These are phyloP conservation scores for Cerastis rubricosa DNA, from an alignment of 2,888 invertebrate species.

Conservation along the genomic window DNA sequence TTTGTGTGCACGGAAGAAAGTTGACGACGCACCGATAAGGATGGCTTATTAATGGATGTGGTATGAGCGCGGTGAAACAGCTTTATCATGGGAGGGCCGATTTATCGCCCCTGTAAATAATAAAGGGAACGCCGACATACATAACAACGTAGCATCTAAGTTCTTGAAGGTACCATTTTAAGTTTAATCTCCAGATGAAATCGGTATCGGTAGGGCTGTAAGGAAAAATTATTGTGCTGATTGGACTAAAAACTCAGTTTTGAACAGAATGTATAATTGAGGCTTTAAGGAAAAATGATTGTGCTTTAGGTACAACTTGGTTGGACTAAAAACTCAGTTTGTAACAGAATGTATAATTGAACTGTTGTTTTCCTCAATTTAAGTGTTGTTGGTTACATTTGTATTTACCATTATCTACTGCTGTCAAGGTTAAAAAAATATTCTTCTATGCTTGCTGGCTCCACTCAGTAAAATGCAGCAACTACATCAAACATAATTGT, in stretches of 20 bases:
- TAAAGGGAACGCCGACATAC: not conserved
- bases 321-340: not conserved
- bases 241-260: not conserved
- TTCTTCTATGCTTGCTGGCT: not conserved
- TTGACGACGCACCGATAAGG: conserved; percentile 51
- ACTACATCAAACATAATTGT: not conserved
- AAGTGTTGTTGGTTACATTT: not conserved
- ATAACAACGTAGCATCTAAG: not conserved
- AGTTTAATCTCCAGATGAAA: not conserved
- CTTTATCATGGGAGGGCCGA: not conserved
- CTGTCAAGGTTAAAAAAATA: not conserved
- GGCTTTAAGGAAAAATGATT: not conserved
- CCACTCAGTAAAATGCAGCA: not conserved
- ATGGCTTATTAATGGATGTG: conserved; percentile 51
- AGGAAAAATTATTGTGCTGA: not conserved
- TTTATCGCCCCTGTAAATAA: conserved; percentile 2
- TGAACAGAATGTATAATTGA: not conserved
- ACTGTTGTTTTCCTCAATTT: not conserved
- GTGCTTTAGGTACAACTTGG: not conserved
- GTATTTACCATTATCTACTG: not conserved
- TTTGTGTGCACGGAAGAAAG: conserved; percentile 64
- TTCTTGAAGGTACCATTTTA: not conserved
- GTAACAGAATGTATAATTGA: too few relatives aligned
- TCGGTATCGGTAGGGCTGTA: not conserved
- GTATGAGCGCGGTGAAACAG: conserved; percentile 36